Base-by-base conservation (phyloP, 2,888 invertebrate genomes). In the Itoplectis maculator region DNA sequence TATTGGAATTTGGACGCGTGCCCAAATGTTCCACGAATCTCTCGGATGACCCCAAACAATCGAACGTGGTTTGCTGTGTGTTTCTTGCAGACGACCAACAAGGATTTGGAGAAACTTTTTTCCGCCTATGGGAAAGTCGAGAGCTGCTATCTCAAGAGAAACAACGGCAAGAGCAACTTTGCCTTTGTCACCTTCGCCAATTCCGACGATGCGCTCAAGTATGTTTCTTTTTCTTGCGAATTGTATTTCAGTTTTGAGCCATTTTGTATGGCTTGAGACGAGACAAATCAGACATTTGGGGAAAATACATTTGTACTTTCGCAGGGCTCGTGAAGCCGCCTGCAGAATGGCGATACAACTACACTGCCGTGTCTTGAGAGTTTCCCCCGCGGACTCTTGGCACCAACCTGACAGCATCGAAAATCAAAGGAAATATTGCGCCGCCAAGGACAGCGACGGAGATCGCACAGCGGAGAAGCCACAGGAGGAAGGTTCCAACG, bases 371-470 rank as follows among this genome's bases (percentile, higher is more conserved):
- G 84, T 88, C 18, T 90, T 95, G 59, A 93, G 93, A 85, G 94
- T 94, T 74, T 93, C 93, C 0, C 94, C 95, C 0, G 95, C 95
- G 0, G 95, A 95, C 88, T 94, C 94, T 77, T 95, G 95, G 95
- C 95, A 95, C 89, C 95, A 95, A 88, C 95, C 95, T 0, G 93
- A 86, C 85, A 93, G 82, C 42, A 92, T 93, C 7, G 92, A 91
- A 83, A 86, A 91, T 88, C 81, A 89, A 84, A 88, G 85, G 88
- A 86, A 76, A 86, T 88, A 40, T 83, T 68, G 78, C 2, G 81
- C 79, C 49, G 76, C 83, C 18, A 89, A 86, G 82, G 79, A 87
- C 1, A 72, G 40, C 3, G 35, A 20, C 4, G 9, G 49, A 4
- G 68, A 81, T 2, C 35, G 54, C 5, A n/a, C 15, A 15, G 65